Conservation (phyloP, 2,113 vertebrate species). For the Brienomyrus brachyistius region DNA sequence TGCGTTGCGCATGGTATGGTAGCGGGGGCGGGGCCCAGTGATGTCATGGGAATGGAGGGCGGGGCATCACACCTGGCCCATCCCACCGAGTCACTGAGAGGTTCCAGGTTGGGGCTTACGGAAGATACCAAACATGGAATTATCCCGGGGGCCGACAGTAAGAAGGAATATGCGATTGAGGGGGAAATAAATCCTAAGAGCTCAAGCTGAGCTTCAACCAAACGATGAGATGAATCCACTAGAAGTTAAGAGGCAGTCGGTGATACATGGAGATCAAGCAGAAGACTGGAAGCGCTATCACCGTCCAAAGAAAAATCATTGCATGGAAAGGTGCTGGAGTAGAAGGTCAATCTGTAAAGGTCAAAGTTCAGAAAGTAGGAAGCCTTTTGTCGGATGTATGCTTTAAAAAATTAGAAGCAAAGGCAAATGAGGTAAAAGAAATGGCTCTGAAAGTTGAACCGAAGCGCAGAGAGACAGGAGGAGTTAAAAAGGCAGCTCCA, state of each 20-base stretch:
- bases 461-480: neutral
- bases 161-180: conserved; percentile 37
- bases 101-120: neutral
- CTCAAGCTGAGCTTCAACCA: neutral
- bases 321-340: conserved; percentile 7
- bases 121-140: conserved; percentile 17
- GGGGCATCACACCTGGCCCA: neutral
- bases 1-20: conserved; percentile 41
- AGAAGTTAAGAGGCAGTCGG: conserved; percentile 5
- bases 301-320: neutral
- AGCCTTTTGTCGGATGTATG: neutral
- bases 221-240: conserved; percentile 18
- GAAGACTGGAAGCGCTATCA: conserved; percentile 16
- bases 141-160: conserved; percentile 32
- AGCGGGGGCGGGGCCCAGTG: conserved; percentile 12
- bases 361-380: neutral
- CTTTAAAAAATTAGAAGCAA: conserved; percentile 8
- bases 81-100: neutral
- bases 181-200: conserved; percentile 12
- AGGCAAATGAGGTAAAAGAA: neutral
- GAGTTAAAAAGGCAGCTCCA: neutral
- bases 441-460: conserved; percentile 11
- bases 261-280: neutral
- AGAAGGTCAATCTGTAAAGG: neutral
- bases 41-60: neutral